These are phyloP conservation scores for Quadriops clusia DNA, from an alignment of 2,888 invertebrate species.

Conservation along the genomic window DNA sequence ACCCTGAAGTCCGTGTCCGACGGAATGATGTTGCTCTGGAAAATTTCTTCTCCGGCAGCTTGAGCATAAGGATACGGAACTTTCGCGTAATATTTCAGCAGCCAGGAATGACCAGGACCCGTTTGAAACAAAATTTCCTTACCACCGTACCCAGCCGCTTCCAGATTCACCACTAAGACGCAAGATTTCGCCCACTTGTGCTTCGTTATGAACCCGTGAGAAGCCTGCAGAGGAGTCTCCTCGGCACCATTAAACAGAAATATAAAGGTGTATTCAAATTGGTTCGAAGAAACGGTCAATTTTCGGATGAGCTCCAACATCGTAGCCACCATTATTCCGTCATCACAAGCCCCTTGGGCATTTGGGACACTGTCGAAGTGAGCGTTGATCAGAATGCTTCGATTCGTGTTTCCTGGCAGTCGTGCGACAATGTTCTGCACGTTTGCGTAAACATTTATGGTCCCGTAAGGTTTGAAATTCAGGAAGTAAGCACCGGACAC, in stretches of 20 bases:
- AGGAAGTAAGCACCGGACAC: slow-evolving; percentile 63
- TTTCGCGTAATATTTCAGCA: slow-evolving; percentile 42
- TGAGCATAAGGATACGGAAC: slow-evolving; percentile 51
- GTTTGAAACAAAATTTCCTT: slow-evolving; percentile 84
- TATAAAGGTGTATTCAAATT: slow-evolving; percentile 46
- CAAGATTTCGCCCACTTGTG: slow-evolving; percentile 64
- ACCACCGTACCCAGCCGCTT: slow-evolving; percentile 87
- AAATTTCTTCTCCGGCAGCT: slow-evolving; percentile 48
- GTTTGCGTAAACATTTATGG: slow-evolving; percentile 72
- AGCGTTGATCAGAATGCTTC: slow-evolving; percentile 68
- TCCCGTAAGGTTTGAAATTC: slow-evolving; percentile 57
- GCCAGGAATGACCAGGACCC: slow-evolving; percentile 59
- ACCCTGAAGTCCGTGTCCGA: slow-evolving; percentile 74
- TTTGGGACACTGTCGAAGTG: slow-evolving; percentile 84
- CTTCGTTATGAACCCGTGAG: slow-evolving; percentile 55
- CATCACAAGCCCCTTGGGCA: slow-evolving; percentile 84
- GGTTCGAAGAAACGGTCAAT: slow-evolving; percentile 35
- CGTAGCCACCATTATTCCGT: slow-evolving; percentile 64
- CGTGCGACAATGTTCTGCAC: slow-evolving; percentile 70
- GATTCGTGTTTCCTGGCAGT: slow-evolving; percentile 38
- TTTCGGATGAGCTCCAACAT: slow-evolving; percentile 57
- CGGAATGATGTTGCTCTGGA: slow-evolving; percentile 54
- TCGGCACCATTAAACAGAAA: slow-evolving; percentile 67
- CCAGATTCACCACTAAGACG: slow-evolving; percentile 75
- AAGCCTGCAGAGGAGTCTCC: slow-evolving; percentile 50